phyloP scores from a whole-genome alignment of 2,888 invertebrate genomes.

The Anthophora plumipes region DNA sequence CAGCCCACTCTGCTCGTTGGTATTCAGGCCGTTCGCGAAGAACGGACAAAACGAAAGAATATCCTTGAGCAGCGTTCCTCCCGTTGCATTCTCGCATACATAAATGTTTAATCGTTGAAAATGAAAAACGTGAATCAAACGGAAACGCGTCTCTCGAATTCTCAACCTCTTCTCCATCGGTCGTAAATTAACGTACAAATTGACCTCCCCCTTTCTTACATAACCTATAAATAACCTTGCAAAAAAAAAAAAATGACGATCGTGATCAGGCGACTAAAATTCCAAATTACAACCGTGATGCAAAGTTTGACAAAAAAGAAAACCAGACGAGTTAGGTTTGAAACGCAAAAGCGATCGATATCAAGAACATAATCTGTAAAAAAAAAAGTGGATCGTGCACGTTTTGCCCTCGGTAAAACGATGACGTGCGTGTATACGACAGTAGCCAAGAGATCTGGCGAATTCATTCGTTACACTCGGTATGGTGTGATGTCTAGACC shows the following conservation, averaged over 20 bases:
- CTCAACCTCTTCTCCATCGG: background rate
- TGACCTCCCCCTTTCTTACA: background rate
- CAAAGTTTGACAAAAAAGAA: background rate
- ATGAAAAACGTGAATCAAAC: constrained; percentile 1
- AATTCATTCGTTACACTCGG: constrained; percentile 32
- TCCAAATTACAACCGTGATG: background rate
- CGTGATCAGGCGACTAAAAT: background rate
- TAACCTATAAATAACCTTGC: background rate
- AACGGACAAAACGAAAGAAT: constrained; percentile 5
- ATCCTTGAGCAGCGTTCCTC: constrained; percentile 29
- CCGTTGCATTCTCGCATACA: background rate
- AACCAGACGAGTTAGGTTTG: background rate
- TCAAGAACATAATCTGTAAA: background rate
- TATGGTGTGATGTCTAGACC: constrained; percentile 38
- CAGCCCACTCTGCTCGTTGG: constrained; percentile 18
- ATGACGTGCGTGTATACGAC: no score
- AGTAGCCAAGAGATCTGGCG: constrained; percentile 1
- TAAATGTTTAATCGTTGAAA: constrained; percentile 10
- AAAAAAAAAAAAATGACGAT: background rate
- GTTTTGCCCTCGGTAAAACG: background rate
- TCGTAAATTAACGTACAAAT: background rate
- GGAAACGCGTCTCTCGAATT: background rate
- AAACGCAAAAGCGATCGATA: background rate
- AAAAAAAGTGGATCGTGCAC: constrained; percentile 15
- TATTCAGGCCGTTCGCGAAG: constrained; percentile 38